phyloP scores from a whole-genome alignment of 2,113 vertebrate species.

The Indicator indicator region DNA sequence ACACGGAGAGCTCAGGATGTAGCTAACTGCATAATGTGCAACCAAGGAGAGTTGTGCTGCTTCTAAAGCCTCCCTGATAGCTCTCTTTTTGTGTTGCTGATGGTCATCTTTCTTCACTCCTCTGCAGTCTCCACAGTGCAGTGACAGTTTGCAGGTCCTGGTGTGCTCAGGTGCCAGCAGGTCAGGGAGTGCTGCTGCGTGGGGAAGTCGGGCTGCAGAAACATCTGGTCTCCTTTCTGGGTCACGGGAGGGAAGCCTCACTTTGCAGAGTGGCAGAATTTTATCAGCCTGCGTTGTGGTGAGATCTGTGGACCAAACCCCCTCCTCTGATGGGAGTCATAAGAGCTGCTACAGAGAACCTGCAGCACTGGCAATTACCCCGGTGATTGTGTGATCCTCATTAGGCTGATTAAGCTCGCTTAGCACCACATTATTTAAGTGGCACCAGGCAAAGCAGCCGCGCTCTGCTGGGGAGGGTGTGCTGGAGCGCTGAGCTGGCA shows the following conservation, averaged over 20 bases:
- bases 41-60: neutral
- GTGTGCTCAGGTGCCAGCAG: neutral
- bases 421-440: neutral
- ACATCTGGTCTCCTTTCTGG: neutral
- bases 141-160: neutral
- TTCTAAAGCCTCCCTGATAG: neutral
- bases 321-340: neutral
- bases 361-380: neutral
- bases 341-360: neutral
- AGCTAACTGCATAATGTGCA: neutral
- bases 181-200: neutral
- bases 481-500: neutral
- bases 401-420: slow-evolving; percentile 28
- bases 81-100: neutral
- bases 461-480: neutral
- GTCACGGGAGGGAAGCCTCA: neutral
- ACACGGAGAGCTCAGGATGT: neutral
- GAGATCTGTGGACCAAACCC: neutral
- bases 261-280: neutral
- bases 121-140: neutral
- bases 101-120: neutral
- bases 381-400: neutral
- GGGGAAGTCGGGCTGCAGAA: neutral
- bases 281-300: neutral
- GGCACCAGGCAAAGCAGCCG: neutral